Percentiles rank a stretch among this genome's conserved stretches.
phyloP scores from a whole-genome alignment of 2,888 invertebrate genomes.

The Caenorhabditis sinica region DNA sequence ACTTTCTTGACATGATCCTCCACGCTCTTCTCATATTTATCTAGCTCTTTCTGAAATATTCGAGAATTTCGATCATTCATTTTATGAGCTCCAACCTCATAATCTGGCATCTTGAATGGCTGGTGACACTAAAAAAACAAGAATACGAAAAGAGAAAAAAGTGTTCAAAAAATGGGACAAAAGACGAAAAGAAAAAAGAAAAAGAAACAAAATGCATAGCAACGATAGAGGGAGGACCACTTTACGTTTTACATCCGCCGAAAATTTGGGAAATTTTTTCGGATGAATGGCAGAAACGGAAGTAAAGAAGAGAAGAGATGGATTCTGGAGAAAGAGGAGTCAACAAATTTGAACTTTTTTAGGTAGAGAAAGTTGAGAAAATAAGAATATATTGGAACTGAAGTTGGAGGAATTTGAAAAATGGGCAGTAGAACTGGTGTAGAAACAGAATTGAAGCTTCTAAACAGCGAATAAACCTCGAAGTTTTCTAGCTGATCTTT shows the following conservation, averaged over 20 bases:
- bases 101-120: constrained; percentile 41
- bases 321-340: background rate
- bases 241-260: constrained; percentile 25
- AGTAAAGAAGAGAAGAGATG: background rate
- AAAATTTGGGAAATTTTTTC: constrained; percentile 14
- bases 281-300: constrained; percentile 45
- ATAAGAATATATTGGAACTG: too few species aligned
- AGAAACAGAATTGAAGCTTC: too few species aligned
- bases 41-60: constrained; percentile 49
- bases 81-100: constrained; percentile 26
- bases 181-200: constrained; percentile 1
- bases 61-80: background rate
- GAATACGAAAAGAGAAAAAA: constrained; percentile 15
- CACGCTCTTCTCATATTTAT: constrained; percentile 62
- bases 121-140: background rate
- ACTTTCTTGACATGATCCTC: constrained; percentile 61
- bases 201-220: constrained; percentile 39
- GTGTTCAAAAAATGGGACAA: constrained; percentile 14
- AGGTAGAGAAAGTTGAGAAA: background rate
- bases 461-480: too few species aligned
- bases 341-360: background rate
- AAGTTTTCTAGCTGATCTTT: too few species aligned
- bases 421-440: too few species aligned
- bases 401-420: too few species aligned
- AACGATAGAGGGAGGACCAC: constrained; percentile 39